phyloP scores from a whole-genome alignment of 1,140 invertebrate species.

The Platorchestia sp. region DNA sequence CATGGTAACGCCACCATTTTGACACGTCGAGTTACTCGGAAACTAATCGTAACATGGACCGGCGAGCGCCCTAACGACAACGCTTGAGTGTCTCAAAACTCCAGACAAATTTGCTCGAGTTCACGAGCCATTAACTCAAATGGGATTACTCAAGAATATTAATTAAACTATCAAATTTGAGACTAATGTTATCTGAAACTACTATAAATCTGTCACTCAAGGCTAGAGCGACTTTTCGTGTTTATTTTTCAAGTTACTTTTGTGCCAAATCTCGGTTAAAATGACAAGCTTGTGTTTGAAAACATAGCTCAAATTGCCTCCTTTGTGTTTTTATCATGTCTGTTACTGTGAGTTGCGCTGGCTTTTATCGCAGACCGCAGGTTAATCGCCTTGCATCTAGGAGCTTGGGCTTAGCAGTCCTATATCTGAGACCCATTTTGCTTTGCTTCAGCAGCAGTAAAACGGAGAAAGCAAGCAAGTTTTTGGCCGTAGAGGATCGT shows the following conservation, averaged over 20 bases:
- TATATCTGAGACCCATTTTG: not conserved
- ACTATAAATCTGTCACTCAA: not conserved
- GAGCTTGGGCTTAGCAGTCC: not conserved
- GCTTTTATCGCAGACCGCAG: not conserved
- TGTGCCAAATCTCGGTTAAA: not conserved
- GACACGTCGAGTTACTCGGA: not conserved
- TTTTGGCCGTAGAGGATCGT: not conserved
- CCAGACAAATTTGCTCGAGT: not conserved
- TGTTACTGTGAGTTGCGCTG: not conserved
- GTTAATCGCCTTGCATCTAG: not conserved
- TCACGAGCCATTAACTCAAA: not conserved
- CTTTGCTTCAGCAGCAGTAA: constrained; percentile 6
- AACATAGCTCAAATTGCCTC: not conserved
- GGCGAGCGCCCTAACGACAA: not conserved
- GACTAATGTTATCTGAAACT: not conserved
- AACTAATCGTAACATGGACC: no score
- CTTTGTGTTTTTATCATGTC: not conserved
- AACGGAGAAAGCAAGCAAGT: not conserved
- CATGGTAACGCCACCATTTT: not conserved
- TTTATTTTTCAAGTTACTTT: not conserved
- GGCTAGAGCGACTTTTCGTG: not conserved
- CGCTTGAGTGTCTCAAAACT: not conserved
- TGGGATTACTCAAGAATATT: not conserved
- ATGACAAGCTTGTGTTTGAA: not conserved
- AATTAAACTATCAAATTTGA: not conserved